Evolutionary conservation across 1,140 invertebrate species (phyloP), one percentile per base, ranked within the genome.

Genomic region (Meloidogyne exigua): DNA sequence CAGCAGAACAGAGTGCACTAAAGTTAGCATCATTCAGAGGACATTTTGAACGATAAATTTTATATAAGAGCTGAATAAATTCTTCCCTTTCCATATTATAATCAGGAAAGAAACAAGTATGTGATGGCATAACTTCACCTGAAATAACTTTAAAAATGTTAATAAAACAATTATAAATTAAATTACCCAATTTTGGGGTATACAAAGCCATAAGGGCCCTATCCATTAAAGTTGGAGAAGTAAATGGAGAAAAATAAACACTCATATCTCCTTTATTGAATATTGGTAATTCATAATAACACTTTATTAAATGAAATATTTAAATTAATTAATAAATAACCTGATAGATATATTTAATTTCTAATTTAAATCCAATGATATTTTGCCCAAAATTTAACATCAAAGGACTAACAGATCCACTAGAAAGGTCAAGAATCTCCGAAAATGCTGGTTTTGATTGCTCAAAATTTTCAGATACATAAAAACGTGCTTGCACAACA

Each of bases 321-420:
- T 44, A 44, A 15, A 15, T 49, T 57, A 57, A n/a, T 57, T 9
- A n/a, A 57, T n/a, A 57, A 15, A 44, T 9, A n/a, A 57, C 36
- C 66, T 67, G n/a, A 67, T 67, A 39, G 1, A 67, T 67, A 32
- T 67, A 67, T 26, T 21, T 39, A 18, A 67, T 67, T 67, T 67
- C 66, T 13, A 67, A n/a, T n/a, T 57, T 57, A 9, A 57, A n/a
- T n/a, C 12, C 18, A n/a, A 7, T 57, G 9, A 57, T 5, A 57
- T 57, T 57, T 57, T 4, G 49, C 1, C 49, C 49, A 57, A 57
- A 57, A 57, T 57, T n/a, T 57, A 67, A 67, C 5, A 15, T 67
- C n/a, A 39, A 32, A 21, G 66, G 66, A 67, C 18, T 32, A 67
- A 21, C 5, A 67, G 18, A 67, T 1, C 18, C 2, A 32, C 10